Percentiles rank a stretch among this genome's conserved stretches.
phyloP scores from a whole-genome alignment of 2,888 invertebrate species.

The Sinelater perroti region DNA sequence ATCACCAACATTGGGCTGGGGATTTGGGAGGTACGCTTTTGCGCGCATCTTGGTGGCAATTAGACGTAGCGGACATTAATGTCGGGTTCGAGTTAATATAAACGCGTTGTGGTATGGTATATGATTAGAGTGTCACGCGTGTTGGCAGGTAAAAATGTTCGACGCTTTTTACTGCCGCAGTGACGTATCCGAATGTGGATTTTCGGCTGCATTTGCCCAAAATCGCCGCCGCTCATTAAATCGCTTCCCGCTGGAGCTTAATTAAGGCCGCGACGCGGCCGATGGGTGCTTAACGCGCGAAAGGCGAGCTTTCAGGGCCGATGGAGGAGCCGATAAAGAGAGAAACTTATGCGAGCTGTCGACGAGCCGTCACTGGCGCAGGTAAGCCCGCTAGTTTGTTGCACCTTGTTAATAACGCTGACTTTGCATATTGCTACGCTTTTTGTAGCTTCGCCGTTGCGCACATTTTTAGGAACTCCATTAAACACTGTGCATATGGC shows the following conservation, averaged over 20 bases:
- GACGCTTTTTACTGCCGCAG: constrained; percentile 28
- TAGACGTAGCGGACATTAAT: constrained; percentile 36
- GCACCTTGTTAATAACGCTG: constrained; percentile 61
- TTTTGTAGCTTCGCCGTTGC: constrained; percentile 47
- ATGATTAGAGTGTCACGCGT: constrained; percentile 40
- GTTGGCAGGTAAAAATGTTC: constrained; percentile 34
- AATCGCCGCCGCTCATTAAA: no score
- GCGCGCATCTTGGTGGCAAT: constrained; percentile 29
- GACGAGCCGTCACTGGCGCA: constrained; percentile 33
- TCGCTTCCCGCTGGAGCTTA: no score
- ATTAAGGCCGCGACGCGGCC: no score
- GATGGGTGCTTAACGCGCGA: no score
- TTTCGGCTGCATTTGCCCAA: neutral
- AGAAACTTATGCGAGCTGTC: constrained; percentile 3
- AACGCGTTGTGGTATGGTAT: constrained; percentile 33
- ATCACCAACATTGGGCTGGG: no score
- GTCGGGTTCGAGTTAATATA: constrained; percentile 38
- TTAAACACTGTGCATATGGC: constrained; percentile 56
- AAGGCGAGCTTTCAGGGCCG: no score
- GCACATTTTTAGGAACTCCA: constrained; percentile 57
- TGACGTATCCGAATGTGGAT: constrained; percentile 15
- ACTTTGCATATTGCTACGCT: constrained; percentile 58
- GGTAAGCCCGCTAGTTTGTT: constrained; percentile 50
- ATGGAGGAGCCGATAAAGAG: neutral
- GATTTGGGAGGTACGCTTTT: no score